phyloP scores from a whole-genome alignment of 2,888 invertebrate genomes.

The Tethea ocularis region DNA sequence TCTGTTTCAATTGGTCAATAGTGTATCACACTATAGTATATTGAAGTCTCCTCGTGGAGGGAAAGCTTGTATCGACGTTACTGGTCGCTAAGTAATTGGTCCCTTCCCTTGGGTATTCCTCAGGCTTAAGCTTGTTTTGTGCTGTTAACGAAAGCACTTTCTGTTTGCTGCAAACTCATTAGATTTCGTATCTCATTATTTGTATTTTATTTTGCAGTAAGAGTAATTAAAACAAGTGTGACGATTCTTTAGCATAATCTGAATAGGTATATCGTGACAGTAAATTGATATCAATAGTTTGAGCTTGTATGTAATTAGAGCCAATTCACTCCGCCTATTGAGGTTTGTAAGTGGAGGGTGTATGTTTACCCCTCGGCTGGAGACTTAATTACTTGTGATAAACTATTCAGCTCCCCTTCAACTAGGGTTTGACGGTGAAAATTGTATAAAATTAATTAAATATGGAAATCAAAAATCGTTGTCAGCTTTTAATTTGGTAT shows the following conservation, averaged over 20 bases:
- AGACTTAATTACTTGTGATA: conserved; percentile 28
- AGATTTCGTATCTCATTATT: conserved; percentile 47
- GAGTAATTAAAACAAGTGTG: conserved; percentile 10
- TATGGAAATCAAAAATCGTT: background rate
- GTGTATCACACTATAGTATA: conserved; percentile 25
- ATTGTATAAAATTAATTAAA: conserved; percentile 2
- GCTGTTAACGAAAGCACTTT: conserved; percentile 55
- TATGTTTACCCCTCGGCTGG: conserved; percentile 18
- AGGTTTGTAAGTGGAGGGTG: conserved; percentile 14
- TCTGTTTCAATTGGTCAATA: conserved; percentile 30
- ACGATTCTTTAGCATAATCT: background rate
- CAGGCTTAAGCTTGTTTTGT: conserved; percentile 52
- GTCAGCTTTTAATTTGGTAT: background rate
- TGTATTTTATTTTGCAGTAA: conserved; percentile 15
- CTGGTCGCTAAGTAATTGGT: conserved; percentile 73
- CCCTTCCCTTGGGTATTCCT: conserved; percentile 56
- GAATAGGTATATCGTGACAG: background rate
- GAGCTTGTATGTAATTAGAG: conserved; percentile 11
- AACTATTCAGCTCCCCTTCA: conserved; percentile 20
- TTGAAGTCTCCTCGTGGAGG: conserved; percentile 30
- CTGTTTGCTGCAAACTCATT: conserved; percentile 54
- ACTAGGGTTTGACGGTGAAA: background rate
- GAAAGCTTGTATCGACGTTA: conserved; percentile 58
- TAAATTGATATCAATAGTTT: background rate
- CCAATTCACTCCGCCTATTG: conserved; percentile 14